Evolutionary conservation across 2,113 vertebrate species (phyloP).

Genomic region (Cairina moschata): DNA sequence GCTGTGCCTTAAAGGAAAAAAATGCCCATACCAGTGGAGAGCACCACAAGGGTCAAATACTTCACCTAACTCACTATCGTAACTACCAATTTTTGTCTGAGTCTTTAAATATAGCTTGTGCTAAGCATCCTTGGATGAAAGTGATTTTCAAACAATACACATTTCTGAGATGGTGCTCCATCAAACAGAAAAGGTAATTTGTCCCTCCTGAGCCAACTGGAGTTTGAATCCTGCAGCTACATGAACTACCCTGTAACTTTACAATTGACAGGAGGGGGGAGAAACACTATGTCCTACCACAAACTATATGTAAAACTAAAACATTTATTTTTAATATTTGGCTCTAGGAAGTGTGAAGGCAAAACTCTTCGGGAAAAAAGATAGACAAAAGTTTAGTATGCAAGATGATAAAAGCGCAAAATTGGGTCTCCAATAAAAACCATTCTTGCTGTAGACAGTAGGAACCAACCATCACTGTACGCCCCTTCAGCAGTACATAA

Average conservation of each 20-base stretch:
- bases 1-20: not conserved
- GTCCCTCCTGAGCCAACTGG: not conserved
- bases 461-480: not conserved
- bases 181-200: not conserved
- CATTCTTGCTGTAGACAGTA: not conserved
- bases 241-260: not conserved
- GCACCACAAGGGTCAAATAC: not conserved
- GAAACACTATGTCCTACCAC: not conserved
- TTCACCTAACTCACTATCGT: not conserved
- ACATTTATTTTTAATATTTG: constrained; percentile 51
- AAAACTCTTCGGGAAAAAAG: constrained; percentile 26
- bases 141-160: not conserved
- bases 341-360: constrained; percentile 18
- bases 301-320: constrained; percentile 4
- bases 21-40: not conserved
- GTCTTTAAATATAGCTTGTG: not conserved
- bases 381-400: not conserved
- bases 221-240: not conserved
- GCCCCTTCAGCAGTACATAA: not conserved
- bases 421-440: not conserved
- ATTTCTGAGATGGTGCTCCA: not conserved
- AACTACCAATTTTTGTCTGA: not conserved
- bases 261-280: not conserved
- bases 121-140: not conserved
- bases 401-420: not conserved